These are phyloP conservation scores for Tonatia bakeri DNA, from an alignment of 2,113 vertebrate genomes.

Conservation along the genomic window DNA sequence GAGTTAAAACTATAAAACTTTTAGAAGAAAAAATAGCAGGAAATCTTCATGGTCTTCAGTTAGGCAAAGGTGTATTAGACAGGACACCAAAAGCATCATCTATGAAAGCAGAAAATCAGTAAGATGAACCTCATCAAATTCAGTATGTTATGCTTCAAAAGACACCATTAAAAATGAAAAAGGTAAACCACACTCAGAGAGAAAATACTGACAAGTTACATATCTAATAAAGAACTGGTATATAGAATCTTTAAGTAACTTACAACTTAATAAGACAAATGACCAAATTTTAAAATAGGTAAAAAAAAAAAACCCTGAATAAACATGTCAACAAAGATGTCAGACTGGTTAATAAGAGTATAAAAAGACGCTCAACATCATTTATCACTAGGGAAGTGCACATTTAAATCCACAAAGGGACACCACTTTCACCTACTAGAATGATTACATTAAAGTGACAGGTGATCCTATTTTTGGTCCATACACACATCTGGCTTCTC, in stretches of 20 bases:
- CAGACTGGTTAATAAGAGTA: not conserved
- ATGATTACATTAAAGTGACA: constrained; percentile 32
- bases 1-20: not conserved
- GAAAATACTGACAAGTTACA: not conserved
- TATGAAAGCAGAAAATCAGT: not conserved
- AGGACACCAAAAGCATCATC: not conserved
- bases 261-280: not conserved
- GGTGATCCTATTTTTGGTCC: not conserved
- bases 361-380: not conserved
- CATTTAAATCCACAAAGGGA: not conserved
- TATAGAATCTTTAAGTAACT: not conserved
- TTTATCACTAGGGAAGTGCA: not conserved
- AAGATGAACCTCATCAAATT: not conserved
- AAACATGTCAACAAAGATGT: not conserved
- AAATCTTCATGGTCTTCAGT: not conserved
- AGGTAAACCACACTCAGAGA: not conserved
- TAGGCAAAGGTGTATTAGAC: not conserved
- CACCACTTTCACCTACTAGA: not conserved
- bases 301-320: not conserved
- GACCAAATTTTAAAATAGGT: not conserved
- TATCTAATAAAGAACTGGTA: not conserved
- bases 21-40: not conserved
- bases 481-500: not conserved
- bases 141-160: not conserved
- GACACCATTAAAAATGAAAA: not conserved